Evolutionary conservation across 2,888 invertebrate species (phyloP).

Genomic region (Cosmia trapezina): DNA sequence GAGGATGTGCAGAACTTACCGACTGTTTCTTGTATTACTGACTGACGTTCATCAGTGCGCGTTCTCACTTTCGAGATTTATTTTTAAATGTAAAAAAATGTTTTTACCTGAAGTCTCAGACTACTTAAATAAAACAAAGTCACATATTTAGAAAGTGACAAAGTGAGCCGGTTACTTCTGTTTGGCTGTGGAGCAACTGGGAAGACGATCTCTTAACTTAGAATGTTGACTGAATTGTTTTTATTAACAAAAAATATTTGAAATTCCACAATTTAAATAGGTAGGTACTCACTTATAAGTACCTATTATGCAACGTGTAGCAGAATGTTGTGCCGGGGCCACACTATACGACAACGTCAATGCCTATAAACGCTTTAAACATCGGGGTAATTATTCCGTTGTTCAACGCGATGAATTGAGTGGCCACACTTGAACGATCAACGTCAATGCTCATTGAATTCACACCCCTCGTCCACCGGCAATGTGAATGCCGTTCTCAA

Average conservation of each 20-base stretch:
- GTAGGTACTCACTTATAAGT: too few species aligned
- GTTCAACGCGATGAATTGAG: too few species aligned
- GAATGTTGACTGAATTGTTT: slow-evolving; percentile 25
- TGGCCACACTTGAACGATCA: too few species aligned
- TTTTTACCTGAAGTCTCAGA: background rate
- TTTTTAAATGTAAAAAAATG: slow-evolving; percentile 8
- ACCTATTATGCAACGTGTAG: background rate
- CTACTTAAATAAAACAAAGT: background rate
- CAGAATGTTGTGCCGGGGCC: slow-evolving; percentile 14
- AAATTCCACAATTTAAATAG: background rate
- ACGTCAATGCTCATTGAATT: too few species aligned
- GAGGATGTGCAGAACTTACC: slow-evolving; percentile 31
- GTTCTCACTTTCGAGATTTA: slow-evolving; percentile 9
- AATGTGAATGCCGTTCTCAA: too few species aligned
- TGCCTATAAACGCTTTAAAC: too few species aligned
- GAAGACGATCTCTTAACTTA: slow-evolving; percentile 2
- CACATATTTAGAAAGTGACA: background rate
- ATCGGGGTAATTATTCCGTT: too few species aligned
- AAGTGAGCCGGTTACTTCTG: background rate
- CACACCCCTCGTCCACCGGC: too few species aligned
- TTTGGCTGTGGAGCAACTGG: background rate
- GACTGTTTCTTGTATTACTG: slow-evolving; percentile 44
- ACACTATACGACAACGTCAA: too few species aligned
- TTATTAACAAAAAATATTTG: slow-evolving; percentile 1
- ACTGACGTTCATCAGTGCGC: slow-evolving; percentile 36